Conservation (phyloP, 1,140 invertebrate genomes). For the Apocrypta bakeri region DNA sequence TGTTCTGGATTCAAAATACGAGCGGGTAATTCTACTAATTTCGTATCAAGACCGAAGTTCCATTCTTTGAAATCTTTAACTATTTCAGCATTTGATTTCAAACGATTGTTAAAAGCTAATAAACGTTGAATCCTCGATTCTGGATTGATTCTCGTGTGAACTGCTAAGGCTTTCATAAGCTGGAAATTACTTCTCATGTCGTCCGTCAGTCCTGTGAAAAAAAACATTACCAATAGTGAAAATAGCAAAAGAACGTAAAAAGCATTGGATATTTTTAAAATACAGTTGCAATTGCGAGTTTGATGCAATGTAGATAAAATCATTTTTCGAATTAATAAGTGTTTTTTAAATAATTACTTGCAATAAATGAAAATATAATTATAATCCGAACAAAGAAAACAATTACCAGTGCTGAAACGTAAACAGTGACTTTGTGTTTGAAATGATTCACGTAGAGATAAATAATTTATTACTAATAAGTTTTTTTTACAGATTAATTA, state of each 20-base stretch:
- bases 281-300: too few species aligned
- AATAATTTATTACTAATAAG: too few species aligned
- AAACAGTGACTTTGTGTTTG: too few species aligned
- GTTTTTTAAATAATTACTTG: too few species aligned
- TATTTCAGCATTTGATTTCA: slow-evolving; percentile 74
- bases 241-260: too few species aligned
- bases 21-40: slow-evolving; percentile 76
- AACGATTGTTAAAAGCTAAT: slow-evolving; percentile 76
- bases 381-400: not conserved
- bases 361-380: not conserved
- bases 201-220: slow-evolving; percentile 71
- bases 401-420: slow-evolving; percentile 65
- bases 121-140: slow-evolving; percentile 77
- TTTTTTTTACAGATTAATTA: too few species aligned
- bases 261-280: too few species aligned
- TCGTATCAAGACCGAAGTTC: slow-evolving; percentile 77
- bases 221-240: too few species aligned
- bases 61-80: slow-evolving; percentile 77
- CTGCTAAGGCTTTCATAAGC: slow-evolving; percentile 79
- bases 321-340: too few species aligned
- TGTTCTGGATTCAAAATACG: slow-evolving; percentile 62
- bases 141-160: slow-evolving; percentile 81
- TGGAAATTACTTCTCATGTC: slow-evolving; percentile 76
- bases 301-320: too few species aligned
- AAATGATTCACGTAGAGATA: too few species aligned